Evolutionary conservation across 2,113 vertebrate genomes (phyloP).

Genomic region (Podiceps cristatus): DNA sequence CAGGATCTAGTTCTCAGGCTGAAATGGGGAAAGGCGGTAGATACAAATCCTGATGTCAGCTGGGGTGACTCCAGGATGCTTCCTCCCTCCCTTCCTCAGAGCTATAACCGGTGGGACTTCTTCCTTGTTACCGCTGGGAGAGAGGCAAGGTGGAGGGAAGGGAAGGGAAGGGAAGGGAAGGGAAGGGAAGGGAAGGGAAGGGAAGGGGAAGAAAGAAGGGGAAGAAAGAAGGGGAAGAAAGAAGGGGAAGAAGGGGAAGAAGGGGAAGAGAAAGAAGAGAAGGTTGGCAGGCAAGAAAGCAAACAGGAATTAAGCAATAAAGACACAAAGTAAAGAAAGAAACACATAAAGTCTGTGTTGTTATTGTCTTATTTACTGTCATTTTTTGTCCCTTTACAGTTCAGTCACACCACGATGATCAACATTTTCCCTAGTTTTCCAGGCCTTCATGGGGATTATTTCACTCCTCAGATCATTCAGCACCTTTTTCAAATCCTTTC

Average conservation of each 20-base stretch:
- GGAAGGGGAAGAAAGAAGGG: too few species aligned
- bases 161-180: too few species aligned
- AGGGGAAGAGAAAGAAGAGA: too few species aligned
- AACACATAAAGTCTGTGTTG: neutral
- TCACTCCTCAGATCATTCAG: neutral
- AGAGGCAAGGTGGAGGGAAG: too few species aligned
- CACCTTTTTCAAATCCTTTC: neutral
- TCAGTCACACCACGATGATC: neutral
- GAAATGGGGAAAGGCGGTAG: neutral
- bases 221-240: too few species aligned
- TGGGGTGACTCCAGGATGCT: neutral
- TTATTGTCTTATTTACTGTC: neutral
- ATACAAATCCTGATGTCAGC: neutral
- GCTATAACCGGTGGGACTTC: neutral
- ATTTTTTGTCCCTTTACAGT: neutral
- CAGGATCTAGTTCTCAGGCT: neutral
- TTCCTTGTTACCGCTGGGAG: neutral
- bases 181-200: too few species aligned
- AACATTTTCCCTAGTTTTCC: neutral
- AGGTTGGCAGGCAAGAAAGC: neutral
- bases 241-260: neutral
- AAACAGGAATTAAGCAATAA: neutral
- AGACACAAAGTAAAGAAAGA: neutral
- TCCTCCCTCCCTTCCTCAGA: neutral
- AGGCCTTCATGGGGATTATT: neutral